Evolutionary conservation across 23 tunicate genomes (phyloP).

Genomic region (Halocynthia aurantium): DNA sequence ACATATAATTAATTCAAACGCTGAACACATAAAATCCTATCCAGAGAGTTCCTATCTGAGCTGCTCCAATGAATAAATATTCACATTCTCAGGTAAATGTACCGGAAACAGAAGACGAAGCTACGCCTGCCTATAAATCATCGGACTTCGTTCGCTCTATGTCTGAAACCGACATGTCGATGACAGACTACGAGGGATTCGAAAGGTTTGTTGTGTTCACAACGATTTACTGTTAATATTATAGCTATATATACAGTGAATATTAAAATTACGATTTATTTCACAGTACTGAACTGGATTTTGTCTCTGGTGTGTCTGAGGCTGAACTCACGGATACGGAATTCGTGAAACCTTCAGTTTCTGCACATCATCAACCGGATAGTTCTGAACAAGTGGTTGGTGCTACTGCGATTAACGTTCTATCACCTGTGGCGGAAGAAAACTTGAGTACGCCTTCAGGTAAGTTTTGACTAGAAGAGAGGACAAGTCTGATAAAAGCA

Average conservation of each 20-base stretch:
- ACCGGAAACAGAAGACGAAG: slow-evolving; percentile 29
- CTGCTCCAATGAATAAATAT: not conserved
- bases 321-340: slow-evolving; percentile 87
- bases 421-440: slow-evolving; percentile 90
- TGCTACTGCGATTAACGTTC: slow-evolving; percentile 5
- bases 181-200: slow-evolving; percentile 91
- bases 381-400: not conserved
- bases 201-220: slow-evolving; percentile 37
- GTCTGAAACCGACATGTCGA: slow-evolving; percentile 86
- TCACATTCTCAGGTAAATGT: slow-evolving; percentile 9
- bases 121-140: slow-evolving; percentile 1
- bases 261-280: slow-evolving; percentile 7
- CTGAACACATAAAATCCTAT: too few relatives aligned
- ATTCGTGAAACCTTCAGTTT: slow-evolving; percentile 46
- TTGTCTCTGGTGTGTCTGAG: slow-evolving; percentile 89
- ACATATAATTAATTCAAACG: too few relatives aligned
- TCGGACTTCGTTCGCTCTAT: slow-evolving; percentile 5
- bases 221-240: not conserved
- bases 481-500: too few relatives aligned
- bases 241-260: not conserved
- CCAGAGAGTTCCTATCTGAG: too few relatives aligned
- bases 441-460: slow-evolving; percentile 49
- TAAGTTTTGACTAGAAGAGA: not conserved
- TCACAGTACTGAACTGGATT: slow-evolving; percentile 80
- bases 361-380: slow-evolving; percentile 15